Evolutionary conservation across 2,888 invertebrate species (phyloP).

Genomic region (Plebejus anna): DNA sequence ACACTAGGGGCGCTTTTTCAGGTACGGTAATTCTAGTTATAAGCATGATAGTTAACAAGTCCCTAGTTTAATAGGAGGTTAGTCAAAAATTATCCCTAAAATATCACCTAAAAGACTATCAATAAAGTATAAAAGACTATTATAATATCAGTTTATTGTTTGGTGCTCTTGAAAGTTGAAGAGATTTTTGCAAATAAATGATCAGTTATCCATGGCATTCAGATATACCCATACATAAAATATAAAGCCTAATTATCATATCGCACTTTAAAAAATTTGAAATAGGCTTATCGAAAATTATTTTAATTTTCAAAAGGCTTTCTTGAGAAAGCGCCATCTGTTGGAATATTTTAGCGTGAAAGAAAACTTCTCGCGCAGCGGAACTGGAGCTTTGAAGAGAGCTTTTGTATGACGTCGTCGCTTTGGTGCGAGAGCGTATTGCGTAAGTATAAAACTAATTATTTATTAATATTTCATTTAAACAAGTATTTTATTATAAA

Average conservation of each 20-base stretch:
- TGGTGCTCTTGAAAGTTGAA: too few relatives aligned
- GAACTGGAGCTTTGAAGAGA: slow-evolving; percentile 8
- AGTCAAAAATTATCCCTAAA: too few relatives aligned
- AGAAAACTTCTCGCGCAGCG: not conserved
- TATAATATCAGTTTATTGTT: too few relatives aligned
- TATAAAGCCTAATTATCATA: not conserved
- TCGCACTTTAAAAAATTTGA: not conserved
- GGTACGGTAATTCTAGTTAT: too few relatives aligned
- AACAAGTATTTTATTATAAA: not conserved
- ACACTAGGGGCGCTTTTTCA: not conserved
- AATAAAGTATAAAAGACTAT: too few relatives aligned
- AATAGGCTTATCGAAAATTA: not conserved
- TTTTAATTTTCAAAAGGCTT: not conserved
- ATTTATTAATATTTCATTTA: not conserved
- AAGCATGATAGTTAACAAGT: too few relatives aligned
- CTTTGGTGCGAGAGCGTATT: not conserved
- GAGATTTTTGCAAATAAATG: too few relatives aligned
- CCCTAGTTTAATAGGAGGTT: too few relatives aligned
- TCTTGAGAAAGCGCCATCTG: not conserved
- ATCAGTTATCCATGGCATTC: too few relatives aligned
- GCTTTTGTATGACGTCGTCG: not conserved
- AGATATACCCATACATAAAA: not conserved
- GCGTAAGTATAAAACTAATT: not conserved
- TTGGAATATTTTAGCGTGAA: not conserved
- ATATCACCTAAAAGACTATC: too few relatives aligned